These are phyloP conservation scores for Styela clava DNA, from an alignment of 23 tunicate genomes.

Conservation along the genomic window DNA sequence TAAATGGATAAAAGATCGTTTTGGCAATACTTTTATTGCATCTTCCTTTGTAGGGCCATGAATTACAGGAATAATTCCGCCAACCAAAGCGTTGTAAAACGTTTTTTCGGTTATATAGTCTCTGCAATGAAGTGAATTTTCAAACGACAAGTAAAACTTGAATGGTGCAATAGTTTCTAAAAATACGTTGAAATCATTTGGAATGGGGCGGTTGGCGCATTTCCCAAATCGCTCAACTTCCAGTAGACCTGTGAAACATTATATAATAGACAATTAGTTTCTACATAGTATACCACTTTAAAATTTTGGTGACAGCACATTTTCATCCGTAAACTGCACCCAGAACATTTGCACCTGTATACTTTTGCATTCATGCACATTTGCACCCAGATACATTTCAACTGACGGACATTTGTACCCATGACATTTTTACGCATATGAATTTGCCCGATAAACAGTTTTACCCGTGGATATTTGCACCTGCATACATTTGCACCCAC, in stretches of 20 bases:
- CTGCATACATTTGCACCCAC: conserved; percentile 27
- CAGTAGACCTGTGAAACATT: not conserved
- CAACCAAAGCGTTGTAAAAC: conserved; percentile 32
- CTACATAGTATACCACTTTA: not conserved
- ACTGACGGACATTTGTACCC: no score
- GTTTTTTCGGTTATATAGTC: conserved; percentile 62
- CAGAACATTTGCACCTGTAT: no score
- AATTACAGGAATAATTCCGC: conserved; percentile 49
- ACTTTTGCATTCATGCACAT: no score
- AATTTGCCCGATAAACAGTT: no score
- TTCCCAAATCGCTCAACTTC: conserved; percentile 28
- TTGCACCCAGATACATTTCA: no score
- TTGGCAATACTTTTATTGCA: conserved; percentile 43
- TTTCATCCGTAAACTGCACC: no score
- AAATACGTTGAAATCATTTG: not conserved
- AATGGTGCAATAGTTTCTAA: conserved; percentile 18
- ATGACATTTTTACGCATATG: no score
- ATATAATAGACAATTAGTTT: no score
- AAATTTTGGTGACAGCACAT: no score
- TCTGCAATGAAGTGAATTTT: conserved; percentile 48
- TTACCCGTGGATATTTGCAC: no score
- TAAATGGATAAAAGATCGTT: conserved; percentile 42
- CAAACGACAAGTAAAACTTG: conserved; percentile 80
- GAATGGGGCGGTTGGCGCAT: conserved; percentile 17
- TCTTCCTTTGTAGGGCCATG: conserved; percentile 33